phyloP scores from a whole-genome alignment of 30 jellyfish, hydroid and myxozoan genomes.

The Pelagia noctiluca region DNA sequence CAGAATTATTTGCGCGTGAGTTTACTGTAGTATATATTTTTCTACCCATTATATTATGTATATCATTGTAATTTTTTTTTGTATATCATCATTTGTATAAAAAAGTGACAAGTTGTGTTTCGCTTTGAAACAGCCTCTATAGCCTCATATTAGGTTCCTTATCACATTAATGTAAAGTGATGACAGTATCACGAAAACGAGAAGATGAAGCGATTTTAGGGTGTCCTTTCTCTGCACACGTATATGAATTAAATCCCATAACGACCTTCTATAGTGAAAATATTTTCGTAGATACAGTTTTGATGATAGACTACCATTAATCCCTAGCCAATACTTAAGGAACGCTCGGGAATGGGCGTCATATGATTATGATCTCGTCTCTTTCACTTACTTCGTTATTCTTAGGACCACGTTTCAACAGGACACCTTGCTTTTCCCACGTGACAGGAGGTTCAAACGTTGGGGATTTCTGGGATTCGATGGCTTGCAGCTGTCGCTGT shows the following conservation, averaged over 20 bases:
- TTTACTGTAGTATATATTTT: too few relatives aligned
- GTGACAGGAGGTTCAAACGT: not conserved
- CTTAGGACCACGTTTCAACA: slow-evolving; percentile 63
- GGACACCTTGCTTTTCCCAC: slow-evolving; percentile 68
- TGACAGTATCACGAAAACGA: too few relatives aligned
- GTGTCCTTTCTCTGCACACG: not conserved
- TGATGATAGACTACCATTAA: not conserved
- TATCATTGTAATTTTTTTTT: too few relatives aligned
- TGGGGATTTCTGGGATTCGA: not conserved
- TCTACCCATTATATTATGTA: too few relatives aligned
- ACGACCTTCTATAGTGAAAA: not conserved
- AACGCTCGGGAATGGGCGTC: not conserved
- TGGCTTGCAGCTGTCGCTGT: not conserved
- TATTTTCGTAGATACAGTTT: not conserved
- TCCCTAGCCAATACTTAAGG: too few relatives aligned
- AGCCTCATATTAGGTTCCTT: too few relatives aligned
- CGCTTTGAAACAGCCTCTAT: too few relatives aligned
- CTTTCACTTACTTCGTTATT: slow-evolving; percentile 47
- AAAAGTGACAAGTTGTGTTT: too few relatives aligned
- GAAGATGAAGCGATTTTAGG: not conserved
- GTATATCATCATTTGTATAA: too few relatives aligned
- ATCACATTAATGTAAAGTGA: too few relatives aligned
- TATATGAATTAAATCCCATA: not conserved
- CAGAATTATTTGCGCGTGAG: too few relatives aligned
- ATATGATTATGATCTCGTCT: not conserved